Base-by-base conservation (phyloP, 2,797 vertebrate genomes). In the Sebastes vulpes region DNA sequence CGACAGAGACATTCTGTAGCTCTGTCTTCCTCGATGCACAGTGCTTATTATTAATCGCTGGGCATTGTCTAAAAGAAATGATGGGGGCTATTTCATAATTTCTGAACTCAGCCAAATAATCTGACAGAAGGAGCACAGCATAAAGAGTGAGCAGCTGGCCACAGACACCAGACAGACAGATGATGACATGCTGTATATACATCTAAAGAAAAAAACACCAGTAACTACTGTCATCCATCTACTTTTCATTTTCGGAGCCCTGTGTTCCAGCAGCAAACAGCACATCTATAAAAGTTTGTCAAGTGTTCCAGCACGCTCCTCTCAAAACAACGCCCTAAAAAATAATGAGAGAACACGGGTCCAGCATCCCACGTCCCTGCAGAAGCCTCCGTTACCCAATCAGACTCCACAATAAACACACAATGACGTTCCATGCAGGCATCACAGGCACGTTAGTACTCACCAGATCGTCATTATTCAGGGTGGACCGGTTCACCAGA, bases 401-500 rank as follows among this genome's bases (percentile, higher is more conserved):
- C 23, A 58, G 46, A 73, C 65, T 79, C 29, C 52, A 79, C 66
- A 77, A 66, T 53, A 68, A 76, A 71, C 46, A 52, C 60, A 73
- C 65, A 86, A 73, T 64, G 60, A 76, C 75, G 72, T 83, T 65
- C 28, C 35, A 58, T 63, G 74, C 48, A 65, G 42, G 42, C 59
- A 69, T 53, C 14, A 42, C n/a, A 9, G 75, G 42, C 59, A 69
- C 53, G 67, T 67, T 66, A 71, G 59, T 58, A 97, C 98, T 96
- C 94, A 99, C 98, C 97, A 99, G 96, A 86, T 99, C 98, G 81
- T 99, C 98, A 14, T 98, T 98, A 91, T 99, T 97, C 73, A 98
- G 89, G 59, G 98, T 98, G 32, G 98, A 98, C 77, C 98, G 95
- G 92, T 96, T 98, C 90, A 99, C 97, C 95, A 98, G 97, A 86